These are phyloP conservation scores for Drosophila sulfurigaster DNA, from an alignment of 1,140 invertebrate species.

Conservation along the genomic window DNA sequence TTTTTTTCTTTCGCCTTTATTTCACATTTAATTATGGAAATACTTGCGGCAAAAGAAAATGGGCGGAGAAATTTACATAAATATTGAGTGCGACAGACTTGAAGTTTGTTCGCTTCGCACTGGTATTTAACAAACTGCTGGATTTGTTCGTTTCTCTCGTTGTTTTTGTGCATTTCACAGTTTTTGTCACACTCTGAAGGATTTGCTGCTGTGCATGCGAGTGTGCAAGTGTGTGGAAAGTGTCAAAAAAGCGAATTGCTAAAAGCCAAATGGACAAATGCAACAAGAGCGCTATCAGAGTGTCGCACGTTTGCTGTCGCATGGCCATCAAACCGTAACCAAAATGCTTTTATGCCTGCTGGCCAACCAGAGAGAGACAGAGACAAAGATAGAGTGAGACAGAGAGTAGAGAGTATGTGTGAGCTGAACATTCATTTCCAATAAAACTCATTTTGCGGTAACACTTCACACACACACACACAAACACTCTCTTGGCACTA, in stretches of 20 bases:
- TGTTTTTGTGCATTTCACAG: not conserved
- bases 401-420: not conserved
- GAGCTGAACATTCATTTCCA: slow-evolving; percentile 69
- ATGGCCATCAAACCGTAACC: slow-evolving; percentile 58
- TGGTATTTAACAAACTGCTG: slow-evolving; percentile 22
- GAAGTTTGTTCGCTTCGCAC: slow-evolving; percentile 40
- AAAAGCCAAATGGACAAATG: slow-evolving; percentile 50
- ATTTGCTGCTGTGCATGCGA: not conserved
- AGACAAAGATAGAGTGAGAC: not conserved
- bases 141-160: slow-evolving; percentile 12
- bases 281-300: slow-evolving; percentile 19
- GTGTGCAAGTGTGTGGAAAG: slow-evolving; percentile 24
- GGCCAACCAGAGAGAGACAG: slow-evolving; percentile 6
- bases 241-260: slow-evolving; percentile 48
- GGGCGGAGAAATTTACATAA: slow-evolving; percentile 63
- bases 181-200: slow-evolving; percentile 9
- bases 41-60: slow-evolving; percentile 49
- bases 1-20: slow-evolving; percentile 41
- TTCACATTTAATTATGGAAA: slow-evolving; percentile 78
- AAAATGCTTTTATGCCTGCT: slow-evolving; percentile 65
- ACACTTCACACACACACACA: slow-evolving; percentile 60
- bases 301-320: slow-evolving; percentile 24
- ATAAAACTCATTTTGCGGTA: slow-evolving; percentile 79
- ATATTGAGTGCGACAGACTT: slow-evolving; percentile 66
- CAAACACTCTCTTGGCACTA: not conserved